Conservation (phyloP, 2,113 vertebrate genomes). For the Notothenia rossii region DNA sequence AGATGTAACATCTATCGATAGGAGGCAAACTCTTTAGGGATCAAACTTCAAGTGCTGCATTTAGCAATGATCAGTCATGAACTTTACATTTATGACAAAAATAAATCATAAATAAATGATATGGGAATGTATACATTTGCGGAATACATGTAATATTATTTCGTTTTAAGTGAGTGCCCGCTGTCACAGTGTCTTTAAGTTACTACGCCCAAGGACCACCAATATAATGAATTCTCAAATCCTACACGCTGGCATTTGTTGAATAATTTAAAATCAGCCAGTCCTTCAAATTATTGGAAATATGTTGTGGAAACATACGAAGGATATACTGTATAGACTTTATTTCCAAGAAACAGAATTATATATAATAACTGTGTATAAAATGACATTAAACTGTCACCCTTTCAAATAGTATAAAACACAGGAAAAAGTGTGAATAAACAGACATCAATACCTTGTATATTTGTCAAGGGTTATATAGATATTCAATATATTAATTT, state of each 20-base stretch:
- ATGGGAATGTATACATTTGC: constrained; percentile 33
- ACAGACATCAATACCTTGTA: constrained; percentile 14
- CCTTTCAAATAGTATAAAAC: constrained; percentile 14
- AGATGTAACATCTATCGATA: neutral
- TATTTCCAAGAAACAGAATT: neutral
- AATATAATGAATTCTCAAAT: neutral
- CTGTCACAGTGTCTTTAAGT: too few relatives aligned
- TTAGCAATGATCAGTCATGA: neutral
- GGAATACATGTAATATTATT: neutral
- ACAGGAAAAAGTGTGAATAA: neutral
- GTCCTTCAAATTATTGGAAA: neutral
- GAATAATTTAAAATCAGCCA: neutral
- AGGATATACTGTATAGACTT: neutral
- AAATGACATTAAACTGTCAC: constrained; percentile 52
- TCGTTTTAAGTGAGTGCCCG: neutral
- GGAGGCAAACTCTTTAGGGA: neutral
- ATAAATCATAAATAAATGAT: neutral
- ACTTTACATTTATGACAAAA: neutral
- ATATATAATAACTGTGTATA: constrained; percentile 1
- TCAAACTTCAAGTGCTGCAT: neutral
- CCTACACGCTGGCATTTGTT: neutral
- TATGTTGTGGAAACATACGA: neutral
- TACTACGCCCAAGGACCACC: too few relatives aligned
- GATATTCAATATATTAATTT: constrained; percentile 29
- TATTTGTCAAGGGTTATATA: neutral